phyloP scores from a whole-genome alignment of 2,888 invertebrate species.

The Drosophila paranaensis region DNA sequence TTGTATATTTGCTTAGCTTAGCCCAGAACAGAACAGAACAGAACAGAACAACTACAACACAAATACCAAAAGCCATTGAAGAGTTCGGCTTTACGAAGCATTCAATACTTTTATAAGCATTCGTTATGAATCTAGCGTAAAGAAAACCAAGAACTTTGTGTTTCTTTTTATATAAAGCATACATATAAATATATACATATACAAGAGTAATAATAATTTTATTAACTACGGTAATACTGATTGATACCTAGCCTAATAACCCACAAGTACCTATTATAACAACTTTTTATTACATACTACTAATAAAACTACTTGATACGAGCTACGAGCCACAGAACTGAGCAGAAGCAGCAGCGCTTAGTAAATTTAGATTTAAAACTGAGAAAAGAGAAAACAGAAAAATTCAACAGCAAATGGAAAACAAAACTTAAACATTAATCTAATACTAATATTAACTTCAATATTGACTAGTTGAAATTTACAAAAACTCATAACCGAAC shows the following conservation, averaged over 20 bases:
- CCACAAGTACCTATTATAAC: conserved; percentile 74
- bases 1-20: conserved; percentile 79
- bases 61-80: conserved; percentile 27
- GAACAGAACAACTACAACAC: conserved; percentile 24
- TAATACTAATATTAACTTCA: conserved; percentile 45
- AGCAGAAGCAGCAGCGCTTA: conserved; percentile 63
- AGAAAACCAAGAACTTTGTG: conserved; percentile 46
- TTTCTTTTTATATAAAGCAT: conserved; percentile 55
- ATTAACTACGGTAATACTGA: conserved; percentile 40
- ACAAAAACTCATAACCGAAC: conserved; percentile 27
- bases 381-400: neutral
- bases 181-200: conserved; percentile 33
- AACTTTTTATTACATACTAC: conserved; percentile 76
- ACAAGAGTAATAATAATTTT: conserved; percentile 14
- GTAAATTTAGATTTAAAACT: conserved; percentile 47
- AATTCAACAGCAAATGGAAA: conserved; percentile 14
- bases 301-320: conserved; percentile 68
- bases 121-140: conserved; percentile 49
- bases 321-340: conserved; percentile 79
- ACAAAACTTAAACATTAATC: conserved; percentile 27
- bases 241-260: conserved; percentile 73
- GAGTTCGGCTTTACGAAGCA: conserved; percentile 52
- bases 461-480: conserved; percentile 52
- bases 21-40: conserved; percentile 37
- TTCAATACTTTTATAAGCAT: conserved; percentile 66